Base-by-base conservation (phyloP, 2,797 vertebrate species). In the Alosa sapidissima region DNA sequence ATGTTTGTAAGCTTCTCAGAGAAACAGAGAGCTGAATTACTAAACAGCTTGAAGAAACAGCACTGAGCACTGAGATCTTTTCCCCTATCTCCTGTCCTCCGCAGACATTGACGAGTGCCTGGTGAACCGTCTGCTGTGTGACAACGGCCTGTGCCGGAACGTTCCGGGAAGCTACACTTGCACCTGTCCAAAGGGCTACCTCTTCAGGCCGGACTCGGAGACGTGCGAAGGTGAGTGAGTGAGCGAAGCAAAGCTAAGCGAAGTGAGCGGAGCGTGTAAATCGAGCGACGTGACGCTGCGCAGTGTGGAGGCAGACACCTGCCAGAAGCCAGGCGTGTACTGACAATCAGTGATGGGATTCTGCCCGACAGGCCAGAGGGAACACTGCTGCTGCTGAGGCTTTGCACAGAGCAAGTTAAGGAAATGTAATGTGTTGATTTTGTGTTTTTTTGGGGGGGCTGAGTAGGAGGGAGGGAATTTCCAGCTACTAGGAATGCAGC, bases 81-180 rank as follows among this genome's bases (percentile, higher is more conserved):
- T 19, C 52, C 16, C 52, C 13, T 55, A 16, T 55, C 14, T 58
- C 19, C 55, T 36, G 33, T 16, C 68, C 14, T 47, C 49, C 84
- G 21, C 92, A 97, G 96, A 97, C 14, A 94, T 97, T 0, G 96
- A 97, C 8, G 96, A 97, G 83, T 97, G 96, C 84, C 87, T 94
- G 0, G 93, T 96, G 28, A 97, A 97, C 65, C 90, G 95, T n/a
- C 86, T 96, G 83, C 94, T 97, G 24, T 97, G 96, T 62, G 96
- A 97, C 91, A 96, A 96, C 0, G 96, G 96, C 0, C 87, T 96
- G 58, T 97, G 96, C 89, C 92, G 96, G 65, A 97, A 97, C 89
- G 94, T 94, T 0, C 96, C 96, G 0, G 96, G 96, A n/a, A 97
- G 96, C 91, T 97, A 97, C 93, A 96, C 93, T 87, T 97, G 96